These are phyloP conservation scores for Percina caprodes DNA, from an alignment of 2,113 vertebrate genomes.

Conservation along the genomic window DNA sequence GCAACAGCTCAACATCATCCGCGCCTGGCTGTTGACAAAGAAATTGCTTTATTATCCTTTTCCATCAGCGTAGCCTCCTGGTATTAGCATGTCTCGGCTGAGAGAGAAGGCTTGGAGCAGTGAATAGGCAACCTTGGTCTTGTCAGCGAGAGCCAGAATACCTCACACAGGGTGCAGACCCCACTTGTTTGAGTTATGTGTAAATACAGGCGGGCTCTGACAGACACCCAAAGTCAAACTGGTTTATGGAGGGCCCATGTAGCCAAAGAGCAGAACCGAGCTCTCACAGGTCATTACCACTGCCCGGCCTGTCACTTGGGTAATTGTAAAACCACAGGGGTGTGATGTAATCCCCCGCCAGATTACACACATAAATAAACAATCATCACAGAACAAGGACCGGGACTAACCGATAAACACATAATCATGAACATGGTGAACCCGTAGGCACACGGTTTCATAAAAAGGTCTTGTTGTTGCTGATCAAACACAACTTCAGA, in stretches of 20 bases:
- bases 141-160: constrained; percentile 66
- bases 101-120: constrained; percentile 7
- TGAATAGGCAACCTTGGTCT: constrained; percentile 59
- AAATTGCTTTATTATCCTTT: constrained; percentile 57
- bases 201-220: constrained; percentile 79
- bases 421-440: constrained; percentile 39
- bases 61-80: constrained; percentile 49
- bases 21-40: constrained; percentile 55
- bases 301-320: constrained; percentile 63
- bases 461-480: background rate
- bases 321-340: constrained; percentile 72
- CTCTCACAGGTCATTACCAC: constrained; percentile 77
- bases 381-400: constrained; percentile 52
- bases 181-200: constrained; percentile 74
- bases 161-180: constrained; percentile 73
- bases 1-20: constrained; percentile 46
- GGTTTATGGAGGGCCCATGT: constrained; percentile 65
- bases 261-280: constrained; percentile 71
- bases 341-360: constrained; percentile 74
- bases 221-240: constrained; percentile 81
- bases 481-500: constrained; percentile 28
- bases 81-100: constrained; percentile 49
- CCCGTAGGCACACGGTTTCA: constrained; percentile 14
- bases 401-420: constrained; percentile 54
- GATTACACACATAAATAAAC: constrained; percentile 72